phyloP scores from a whole-genome alignment of 2,113 vertebrate species.

The Accipiter virgatus region DNA sequence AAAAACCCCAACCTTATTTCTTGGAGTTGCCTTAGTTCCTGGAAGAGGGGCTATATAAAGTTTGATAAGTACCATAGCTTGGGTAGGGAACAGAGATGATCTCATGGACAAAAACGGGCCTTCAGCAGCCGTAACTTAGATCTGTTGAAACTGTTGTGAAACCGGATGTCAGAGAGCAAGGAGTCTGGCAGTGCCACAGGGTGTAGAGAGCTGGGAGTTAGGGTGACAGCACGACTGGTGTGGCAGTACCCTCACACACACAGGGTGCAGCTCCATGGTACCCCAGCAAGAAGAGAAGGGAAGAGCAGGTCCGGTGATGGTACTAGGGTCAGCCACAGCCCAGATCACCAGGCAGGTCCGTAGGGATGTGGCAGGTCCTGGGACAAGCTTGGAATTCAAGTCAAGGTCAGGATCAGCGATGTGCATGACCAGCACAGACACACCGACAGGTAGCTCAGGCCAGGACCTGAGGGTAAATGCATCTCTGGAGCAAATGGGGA shows the following conservation, averaged over 20 bases:
- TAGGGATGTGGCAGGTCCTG: not conserved
- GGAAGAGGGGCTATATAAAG: not conserved
- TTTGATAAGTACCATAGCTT: not conserved
- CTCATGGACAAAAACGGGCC: not conserved
- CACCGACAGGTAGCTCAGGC: not conserved
- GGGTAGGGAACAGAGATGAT: not conserved
- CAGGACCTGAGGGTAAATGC: not conserved
- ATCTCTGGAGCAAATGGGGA: not conserved
- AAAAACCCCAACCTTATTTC: not conserved
- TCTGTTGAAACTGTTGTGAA: not conserved
- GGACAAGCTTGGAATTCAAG: not conserved
- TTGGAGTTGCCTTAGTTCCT: not conserved
- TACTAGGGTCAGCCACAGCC: not conserved
- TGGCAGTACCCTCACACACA: not conserved
- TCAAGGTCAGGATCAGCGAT: not conserved
- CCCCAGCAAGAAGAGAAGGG: not conserved
- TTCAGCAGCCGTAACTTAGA: rapidly evolving
- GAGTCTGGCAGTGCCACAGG: no score
- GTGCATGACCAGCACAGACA: not conserved
- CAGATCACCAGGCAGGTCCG: not conserved
- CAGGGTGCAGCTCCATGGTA: rapidly evolving
- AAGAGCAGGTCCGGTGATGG: not conserved
- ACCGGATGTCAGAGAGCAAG: not conserved
- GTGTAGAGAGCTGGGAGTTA: rapidly evolving
- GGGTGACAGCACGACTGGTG: not conserved